Conservation (phyloP, 1,140 invertebrate species). For the Microplitis mediator region DNA sequence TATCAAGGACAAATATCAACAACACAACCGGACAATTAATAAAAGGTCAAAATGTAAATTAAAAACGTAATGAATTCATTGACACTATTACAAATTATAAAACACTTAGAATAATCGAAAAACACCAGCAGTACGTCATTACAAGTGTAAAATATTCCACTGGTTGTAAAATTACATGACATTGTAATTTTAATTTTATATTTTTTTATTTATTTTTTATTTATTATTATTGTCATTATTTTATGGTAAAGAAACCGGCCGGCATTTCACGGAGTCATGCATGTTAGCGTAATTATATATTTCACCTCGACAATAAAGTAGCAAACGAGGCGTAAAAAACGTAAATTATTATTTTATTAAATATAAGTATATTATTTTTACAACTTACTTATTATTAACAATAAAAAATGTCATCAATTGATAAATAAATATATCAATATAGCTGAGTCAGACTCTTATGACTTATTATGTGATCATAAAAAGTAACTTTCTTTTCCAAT, state of each 20-base stretch:
- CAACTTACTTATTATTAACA: neutral
- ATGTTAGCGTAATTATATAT: too few species aligned
- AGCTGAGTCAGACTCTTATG: neutral
- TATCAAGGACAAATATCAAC: too few species aligned
- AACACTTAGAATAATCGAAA: too few species aligned
- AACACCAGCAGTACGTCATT: too few species aligned
- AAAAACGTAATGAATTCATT: too few species aligned
- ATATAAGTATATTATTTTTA: neutral
- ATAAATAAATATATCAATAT: neutral
- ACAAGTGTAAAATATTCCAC: too few species aligned
- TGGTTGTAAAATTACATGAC: neutral
- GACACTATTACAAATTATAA: too few species aligned
- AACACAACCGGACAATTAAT: too few species aligned
- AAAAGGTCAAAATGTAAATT: too few species aligned
- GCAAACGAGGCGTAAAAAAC: too few species aligned
- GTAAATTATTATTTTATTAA: neutral
- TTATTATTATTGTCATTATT: neutral
- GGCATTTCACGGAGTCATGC: neutral
- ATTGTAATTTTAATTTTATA: neutral
- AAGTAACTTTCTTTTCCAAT: conserved; percentile 59
- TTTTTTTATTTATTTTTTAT: too few species aligned
- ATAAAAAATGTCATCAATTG: neutral
- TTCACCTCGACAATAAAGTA: too few species aligned
- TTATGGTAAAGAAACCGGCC: neutral
- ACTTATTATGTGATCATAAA: conserved; percentile 54